These are phyloP conservation scores for Loris lydekkerianus DNA, from an alignment of 2,797 vertebrate genomes.

Conservation along the genomic window DNA sequence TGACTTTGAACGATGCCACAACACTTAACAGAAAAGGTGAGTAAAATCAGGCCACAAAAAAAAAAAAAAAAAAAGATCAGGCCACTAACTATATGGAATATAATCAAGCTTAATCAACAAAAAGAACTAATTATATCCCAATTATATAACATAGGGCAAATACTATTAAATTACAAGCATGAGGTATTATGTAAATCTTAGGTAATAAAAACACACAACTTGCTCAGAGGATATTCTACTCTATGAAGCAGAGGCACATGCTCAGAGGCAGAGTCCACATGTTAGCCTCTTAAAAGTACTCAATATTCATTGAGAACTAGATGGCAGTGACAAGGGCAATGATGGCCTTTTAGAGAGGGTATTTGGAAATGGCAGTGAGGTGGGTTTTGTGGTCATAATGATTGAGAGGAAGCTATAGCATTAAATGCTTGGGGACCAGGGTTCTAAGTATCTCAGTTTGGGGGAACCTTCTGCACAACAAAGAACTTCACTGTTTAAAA, in stretches of 20 bases:
- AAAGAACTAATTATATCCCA: conserved; percentile 22
- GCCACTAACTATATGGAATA: background rate
- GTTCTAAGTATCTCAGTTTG: background rate
- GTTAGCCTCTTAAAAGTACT: background rate
- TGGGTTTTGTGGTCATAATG: background rate
- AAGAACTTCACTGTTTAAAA: background rate
- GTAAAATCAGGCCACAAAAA: conserved; percentile 1
- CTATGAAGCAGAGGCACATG: background rate
- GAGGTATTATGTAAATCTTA: conserved; percentile 33
- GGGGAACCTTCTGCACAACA: background rate
- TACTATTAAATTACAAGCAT: conserved; percentile 13
- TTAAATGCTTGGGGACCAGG: fast-evolving
- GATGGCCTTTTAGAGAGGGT: background rate
- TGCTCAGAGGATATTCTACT: background rate
- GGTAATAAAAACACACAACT: conserved; percentile 32
- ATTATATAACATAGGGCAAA: background rate
- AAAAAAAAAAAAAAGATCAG: background rate
- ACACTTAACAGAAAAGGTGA: conserved; percentile 42
- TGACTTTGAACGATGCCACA: background rate
- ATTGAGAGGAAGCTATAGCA: background rate
- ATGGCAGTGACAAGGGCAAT: background rate
- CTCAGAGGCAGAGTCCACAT: background rate
- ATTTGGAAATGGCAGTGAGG: background rate
- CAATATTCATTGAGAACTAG: background rate
- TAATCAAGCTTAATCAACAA: conserved; percentile 56